Evolutionary conservation across 2,888 invertebrate genomes (phyloP).

Genomic region (Hanleya hanleyi): DNA sequence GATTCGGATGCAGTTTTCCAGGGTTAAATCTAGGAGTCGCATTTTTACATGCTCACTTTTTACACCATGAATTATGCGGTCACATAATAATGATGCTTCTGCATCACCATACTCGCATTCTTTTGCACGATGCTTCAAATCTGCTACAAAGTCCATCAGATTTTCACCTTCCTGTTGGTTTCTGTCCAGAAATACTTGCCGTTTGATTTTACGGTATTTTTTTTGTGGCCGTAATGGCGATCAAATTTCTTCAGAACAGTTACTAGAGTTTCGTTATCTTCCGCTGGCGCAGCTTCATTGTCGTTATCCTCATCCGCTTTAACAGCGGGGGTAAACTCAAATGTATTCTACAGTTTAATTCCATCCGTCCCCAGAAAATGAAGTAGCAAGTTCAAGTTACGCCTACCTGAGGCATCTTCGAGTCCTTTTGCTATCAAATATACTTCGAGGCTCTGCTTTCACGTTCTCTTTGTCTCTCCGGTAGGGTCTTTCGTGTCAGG

Average conservation of each 20-base stretch:
- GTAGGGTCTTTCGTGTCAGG: no score
- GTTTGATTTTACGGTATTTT: neutral
- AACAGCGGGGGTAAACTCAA: neutral
- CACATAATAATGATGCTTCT: neutral
- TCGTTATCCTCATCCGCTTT: neutral
- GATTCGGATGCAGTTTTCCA: neutral
- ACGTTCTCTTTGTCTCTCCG: no score
- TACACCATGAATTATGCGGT: neutral
- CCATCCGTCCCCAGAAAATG: neutral
- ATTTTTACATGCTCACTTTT: neutral
- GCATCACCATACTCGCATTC: slow-evolving; percentile 5
- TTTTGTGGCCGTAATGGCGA: neutral
- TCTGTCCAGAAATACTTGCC: slow-evolving; percentile 3
- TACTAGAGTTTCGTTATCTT: neutral
- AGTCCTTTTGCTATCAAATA: neutral
- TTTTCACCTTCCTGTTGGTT: neutral
- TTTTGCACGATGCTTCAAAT: neutral
- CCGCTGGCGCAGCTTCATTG: neutral
- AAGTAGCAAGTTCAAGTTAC: neutral
- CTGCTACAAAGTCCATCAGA: neutral
- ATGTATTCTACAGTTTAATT: neutral
- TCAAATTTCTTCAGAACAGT: neutral
- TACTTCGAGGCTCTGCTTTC: no score
- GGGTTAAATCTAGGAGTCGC: neutral
- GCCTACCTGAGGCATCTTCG: neutral